Base-by-base conservation (phyloP, 2,113 vertebrate genomes). In the Conger conger region DNA sequence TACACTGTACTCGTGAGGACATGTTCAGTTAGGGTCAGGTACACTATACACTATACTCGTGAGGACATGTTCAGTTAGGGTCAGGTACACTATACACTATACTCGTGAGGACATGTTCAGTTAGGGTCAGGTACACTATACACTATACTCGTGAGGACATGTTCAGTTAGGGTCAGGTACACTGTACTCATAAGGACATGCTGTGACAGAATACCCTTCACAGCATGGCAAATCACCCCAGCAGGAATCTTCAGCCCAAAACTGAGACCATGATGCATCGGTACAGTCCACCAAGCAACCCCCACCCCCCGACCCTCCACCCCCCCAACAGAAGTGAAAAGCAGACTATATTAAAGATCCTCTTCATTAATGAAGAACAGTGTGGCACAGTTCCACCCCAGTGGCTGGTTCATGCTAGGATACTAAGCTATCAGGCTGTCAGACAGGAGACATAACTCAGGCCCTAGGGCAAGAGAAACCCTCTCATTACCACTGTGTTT, bases 281-380 rank as follows among this genome's bases (percentile, higher is more conserved):
- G 68, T 11, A 73, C 68, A 2, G 6, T 78, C 17, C 30, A 35
- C 45, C 5, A 1, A n/a, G n/a, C 18, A 42, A 17, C 40, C 38
- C 4, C 18, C 23, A 35, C 83, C 78, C n/a, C 30, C 16, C 53
- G 18, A 13, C 35, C 8, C 1, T n/a, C 50, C 18, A 77, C 53
- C 53, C 30, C 68, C 82, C 82, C 27, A 4, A 42, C 40, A 18
- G 18, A 33, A 35, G 23, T 54, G 42, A 23, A 54, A 20, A 68
- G 23, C 42, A 50, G 20, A 18, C 68, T 73, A 53, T 73, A 78
- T 78, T 78, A 53, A 77, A 76, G 68, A 68, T 20, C 20, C 37
- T 77, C 35, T 57, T 84, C 50, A 42, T 81, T 81, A 81, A 78
- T 77, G 54, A 45, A 37, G 82, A 57, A 33, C 45, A 2, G 20